Conservation (phyloP, 2,888 invertebrate genomes). For the Tridacna gigas region DNA sequence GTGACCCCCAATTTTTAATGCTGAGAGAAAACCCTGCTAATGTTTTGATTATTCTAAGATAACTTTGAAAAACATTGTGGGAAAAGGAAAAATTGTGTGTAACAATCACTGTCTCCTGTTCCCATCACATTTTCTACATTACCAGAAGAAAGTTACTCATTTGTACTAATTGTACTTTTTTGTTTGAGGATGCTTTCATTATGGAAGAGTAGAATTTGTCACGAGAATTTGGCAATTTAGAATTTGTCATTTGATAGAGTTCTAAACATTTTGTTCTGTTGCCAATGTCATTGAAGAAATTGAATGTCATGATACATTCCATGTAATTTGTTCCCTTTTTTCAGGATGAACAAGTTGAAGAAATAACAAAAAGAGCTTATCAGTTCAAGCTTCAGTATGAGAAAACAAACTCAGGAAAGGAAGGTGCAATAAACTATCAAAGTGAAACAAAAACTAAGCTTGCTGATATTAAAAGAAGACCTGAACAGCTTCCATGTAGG, state of each 20-base stretch:
- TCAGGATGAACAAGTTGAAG: slow-evolving; percentile 41
- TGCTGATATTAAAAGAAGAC: not conserved
- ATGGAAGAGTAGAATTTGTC: too few species aligned
- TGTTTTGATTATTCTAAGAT: not conserved
- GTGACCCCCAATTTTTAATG: too few species aligned
- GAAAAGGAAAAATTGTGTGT: not conserved
- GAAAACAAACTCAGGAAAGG: not conserved
- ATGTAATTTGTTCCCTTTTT: slow-evolving; percentile 1
- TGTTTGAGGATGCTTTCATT: too few species aligned
- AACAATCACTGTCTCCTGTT: not conserved
- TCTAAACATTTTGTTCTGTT: too few species aligned
- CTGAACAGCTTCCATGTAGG: not conserved
- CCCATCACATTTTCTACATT: too few species aligned
- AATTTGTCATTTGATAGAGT: too few species aligned
- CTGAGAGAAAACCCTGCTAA: too few species aligned
- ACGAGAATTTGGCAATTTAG: too few species aligned
- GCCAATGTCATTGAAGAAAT: too few species aligned
- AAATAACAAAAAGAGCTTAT: slow-evolving; percentile 28
- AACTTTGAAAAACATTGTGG: not conserved
- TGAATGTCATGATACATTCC: too few species aligned
- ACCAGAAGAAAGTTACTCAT: too few species aligned
- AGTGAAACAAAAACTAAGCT: not conserved
- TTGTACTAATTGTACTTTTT: too few species aligned
- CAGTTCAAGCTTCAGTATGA: not conserved
- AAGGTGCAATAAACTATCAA: not conserved